Evolutionary conservation across 2,113 vertebrate genomes (phyloP).

Genomic region (Odobenus rosmarus): DNA sequence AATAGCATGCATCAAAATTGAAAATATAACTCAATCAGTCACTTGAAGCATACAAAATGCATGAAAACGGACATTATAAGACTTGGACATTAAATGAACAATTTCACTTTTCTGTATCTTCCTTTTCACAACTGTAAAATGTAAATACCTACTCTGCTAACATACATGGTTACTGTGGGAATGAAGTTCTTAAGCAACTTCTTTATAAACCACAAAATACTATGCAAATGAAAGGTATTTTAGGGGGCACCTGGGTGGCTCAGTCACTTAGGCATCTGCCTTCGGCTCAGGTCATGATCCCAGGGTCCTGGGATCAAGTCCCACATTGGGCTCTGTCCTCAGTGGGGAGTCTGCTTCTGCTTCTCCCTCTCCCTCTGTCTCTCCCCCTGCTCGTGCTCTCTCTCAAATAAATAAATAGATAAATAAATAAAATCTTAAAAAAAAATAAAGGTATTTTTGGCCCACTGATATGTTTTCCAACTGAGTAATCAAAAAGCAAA

Average conservation of each 20-base stretch:
- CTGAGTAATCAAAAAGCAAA: not conserved
- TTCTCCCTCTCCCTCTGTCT: too few species aligned
- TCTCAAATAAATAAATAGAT: too few species aligned
- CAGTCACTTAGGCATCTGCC: too few species aligned
- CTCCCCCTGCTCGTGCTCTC: too few species aligned
- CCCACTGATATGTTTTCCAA: not conserved
- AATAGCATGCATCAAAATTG: not conserved
- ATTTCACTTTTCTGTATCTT: not conserved
- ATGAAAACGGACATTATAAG: not conserved
- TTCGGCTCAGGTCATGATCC: too few species aligned
- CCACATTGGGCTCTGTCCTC: too few species aligned
- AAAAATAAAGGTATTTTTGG: not conserved
- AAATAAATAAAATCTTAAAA: too few species aligned
- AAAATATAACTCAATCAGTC: conserved; percentile 8
- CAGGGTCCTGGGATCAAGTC: too few species aligned
- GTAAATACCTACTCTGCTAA: not conserved
- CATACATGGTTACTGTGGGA: not conserved
- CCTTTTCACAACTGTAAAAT: not conserved
- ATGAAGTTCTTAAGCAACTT: not conserved
- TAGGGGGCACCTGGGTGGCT: too few species aligned
- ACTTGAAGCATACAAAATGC: not conserved
- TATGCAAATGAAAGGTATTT: not conserved
- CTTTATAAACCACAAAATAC: not conserved
- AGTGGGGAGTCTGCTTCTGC: too few species aligned
- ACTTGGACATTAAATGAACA: not conserved